phyloP scores from a whole-genome alignment of 2,797 vertebrate genomes.

The Simalia tracyae region DNA sequence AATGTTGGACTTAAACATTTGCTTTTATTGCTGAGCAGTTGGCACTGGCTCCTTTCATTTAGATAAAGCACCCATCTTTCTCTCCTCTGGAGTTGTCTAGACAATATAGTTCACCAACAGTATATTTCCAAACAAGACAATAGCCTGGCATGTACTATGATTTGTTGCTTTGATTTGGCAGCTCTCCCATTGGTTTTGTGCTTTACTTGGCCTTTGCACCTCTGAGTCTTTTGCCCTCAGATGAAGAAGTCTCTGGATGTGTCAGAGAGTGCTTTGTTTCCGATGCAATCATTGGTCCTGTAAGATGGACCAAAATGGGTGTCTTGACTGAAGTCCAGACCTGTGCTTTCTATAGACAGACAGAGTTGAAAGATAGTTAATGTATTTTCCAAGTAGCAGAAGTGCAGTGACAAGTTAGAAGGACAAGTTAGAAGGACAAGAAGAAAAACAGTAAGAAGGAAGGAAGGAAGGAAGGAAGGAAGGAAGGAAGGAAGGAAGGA shows the following conservation, averaged over 20 bases:
- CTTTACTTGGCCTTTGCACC: background rate
- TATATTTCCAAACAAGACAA: background rate
- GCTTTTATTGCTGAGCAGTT: background rate
- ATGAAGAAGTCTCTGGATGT: background rate
- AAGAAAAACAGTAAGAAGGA: too few relatives aligned
- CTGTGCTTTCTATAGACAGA: background rate
- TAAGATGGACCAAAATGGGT: slow-evolving; percentile 6
- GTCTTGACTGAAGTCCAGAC: background rate
- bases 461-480: background rate
- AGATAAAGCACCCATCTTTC: background rate
- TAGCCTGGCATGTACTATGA: background rate
- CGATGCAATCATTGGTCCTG: slow-evolving; percentile 23
- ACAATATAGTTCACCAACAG: background rate
- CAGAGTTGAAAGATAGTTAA: background rate
- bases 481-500: background rate
- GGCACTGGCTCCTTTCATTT: background rate
- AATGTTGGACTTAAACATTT: background rate
- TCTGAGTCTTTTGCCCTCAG: background rate
- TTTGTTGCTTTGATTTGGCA: slow-evolving; percentile 3
- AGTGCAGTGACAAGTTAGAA: background rate
- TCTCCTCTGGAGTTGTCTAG: background rate
- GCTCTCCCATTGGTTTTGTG: background rate
- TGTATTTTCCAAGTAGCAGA: background rate
- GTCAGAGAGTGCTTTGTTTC: background rate
- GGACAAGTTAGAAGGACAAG: background rate